Conservation (phyloP, 2,888 invertebrate species). For the Thumatha senex region DNA sequence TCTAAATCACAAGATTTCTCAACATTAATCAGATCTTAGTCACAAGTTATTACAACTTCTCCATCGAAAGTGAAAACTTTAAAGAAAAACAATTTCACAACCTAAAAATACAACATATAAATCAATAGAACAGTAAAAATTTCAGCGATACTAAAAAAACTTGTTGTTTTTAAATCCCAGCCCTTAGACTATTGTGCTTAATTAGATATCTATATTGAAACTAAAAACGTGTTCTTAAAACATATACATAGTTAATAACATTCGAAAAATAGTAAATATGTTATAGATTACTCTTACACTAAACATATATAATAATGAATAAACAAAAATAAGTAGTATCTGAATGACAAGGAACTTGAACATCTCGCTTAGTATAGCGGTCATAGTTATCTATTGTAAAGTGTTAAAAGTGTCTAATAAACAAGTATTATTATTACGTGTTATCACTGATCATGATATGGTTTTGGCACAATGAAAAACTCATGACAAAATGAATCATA, state of each 20-base stretch:
- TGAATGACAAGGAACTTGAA: slow-evolving; percentile 71
- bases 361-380: slow-evolving; percentile 54
- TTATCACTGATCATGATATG: slow-evolving; percentile 78
- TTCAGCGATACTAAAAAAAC: slow-evolving; percentile 44
- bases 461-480: slow-evolving; percentile 69
- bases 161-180: slow-evolving; percentile 67
- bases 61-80: slow-evolving; percentile 34
- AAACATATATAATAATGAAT: slow-evolving; percentile 57
- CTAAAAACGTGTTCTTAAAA: slow-evolving; percentile 63
- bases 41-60: slow-evolving; percentile 52
- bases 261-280: slow-evolving; percentile 79
- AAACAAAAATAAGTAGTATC: slow-evolving; percentile 50
- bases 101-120: slow-evolving; percentile 44
- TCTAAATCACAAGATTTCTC: slow-evolving; percentile 80
- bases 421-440: slow-evolving; percentile 41
- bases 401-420: slow-evolving; percentile 39
- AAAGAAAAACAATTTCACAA: slow-evolving; percentile 50
- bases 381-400: slow-evolving; percentile 40
- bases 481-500: slow-evolving; percentile 41
- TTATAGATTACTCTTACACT: slow-evolving; percentile 63
- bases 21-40: slow-evolving; percentile 74
- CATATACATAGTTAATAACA: slow-evolving; percentile 66
- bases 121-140: slow-evolving; percentile 25
- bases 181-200: slow-evolving; percentile 78
- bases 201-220: slow-evolving; percentile 53